Evolutionary conservation across 1,140 invertebrate species (phyloP), one percentile per base, ranked within the genome.

Genomic region (Antheraea mylitta): DNA sequence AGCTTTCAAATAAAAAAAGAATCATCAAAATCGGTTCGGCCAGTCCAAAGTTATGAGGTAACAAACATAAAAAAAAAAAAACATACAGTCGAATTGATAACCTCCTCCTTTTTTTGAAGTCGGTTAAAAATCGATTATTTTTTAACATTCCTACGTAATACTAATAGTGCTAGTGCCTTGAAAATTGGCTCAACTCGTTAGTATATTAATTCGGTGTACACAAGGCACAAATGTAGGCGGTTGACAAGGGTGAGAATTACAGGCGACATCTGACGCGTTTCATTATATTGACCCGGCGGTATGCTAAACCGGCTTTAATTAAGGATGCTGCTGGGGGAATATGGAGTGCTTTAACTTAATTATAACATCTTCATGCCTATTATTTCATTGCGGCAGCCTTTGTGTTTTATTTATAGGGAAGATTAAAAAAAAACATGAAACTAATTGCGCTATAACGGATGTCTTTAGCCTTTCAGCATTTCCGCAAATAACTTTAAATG

Each of bases 151-250:
- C n/a, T n/a, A 1, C 22, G 22, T 30, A 30, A 30, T 53, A 13
- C 16, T 53, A 53, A 53, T 53, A 53, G 45, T 16, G 45, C 13
- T 53, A 16, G 16, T 13, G 16, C 45, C 11, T 53, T 53, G 0
- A 53, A 53, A 53, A 53, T 53, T 53, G 45, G 45, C 45, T 1
- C 45, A 53, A 53, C 45, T 53, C 45, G 45, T 53, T 53, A 53
- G 11, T 61, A 61, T 63, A 63, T 22, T 63, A 63, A 63, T 63
- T 37, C 61, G 36, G 61, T 63, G 61, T 63, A 63, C 59, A 61
- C 59, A 63, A 18, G 61, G 45, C 45, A 53, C 45, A n/a, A 53
- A 53, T 53, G 45, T 53, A 53, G 16, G 45, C 10, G 30, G 61
- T 63, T 63, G 61, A 63, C 61, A 63, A 63, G 61, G 61, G 61